A percentile compares a stretch with the other conserved stretches of the same genome.
phyloP scores from a whole-genome alignment of 2,888 invertebrate genomes.

The Leptinotarsa juncta region DNA sequence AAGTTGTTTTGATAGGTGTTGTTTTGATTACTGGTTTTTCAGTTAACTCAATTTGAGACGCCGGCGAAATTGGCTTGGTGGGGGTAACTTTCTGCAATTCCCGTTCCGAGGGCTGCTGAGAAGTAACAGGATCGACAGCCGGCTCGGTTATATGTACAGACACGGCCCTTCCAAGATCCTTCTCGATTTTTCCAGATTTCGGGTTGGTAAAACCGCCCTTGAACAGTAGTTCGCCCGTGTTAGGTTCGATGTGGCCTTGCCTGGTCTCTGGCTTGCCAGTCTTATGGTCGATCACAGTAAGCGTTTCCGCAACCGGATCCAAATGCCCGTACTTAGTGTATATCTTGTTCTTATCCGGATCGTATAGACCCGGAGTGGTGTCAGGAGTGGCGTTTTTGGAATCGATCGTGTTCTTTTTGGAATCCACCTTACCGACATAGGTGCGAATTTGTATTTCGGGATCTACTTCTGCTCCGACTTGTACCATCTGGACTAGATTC shows the following conservation, averaged over 20 bases:
- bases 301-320: constrained; percentile 76
- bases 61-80: constrained; percentile 30
- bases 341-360: constrained; percentile 77
- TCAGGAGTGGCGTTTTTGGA: constrained; percentile 76
- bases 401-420: constrained; percentile 77
- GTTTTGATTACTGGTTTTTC: constrained; percentile 29
- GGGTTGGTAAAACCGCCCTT: constrained; percentile 79
- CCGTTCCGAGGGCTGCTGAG: constrained; percentile 63
- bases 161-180: constrained; percentile 63
- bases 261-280: constrained; percentile 71
- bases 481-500: constrained; percentile 73
- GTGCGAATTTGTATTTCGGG: constrained; percentile 80
- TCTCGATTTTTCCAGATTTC: constrained; percentile 75
- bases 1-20: constrained; percentile 42
- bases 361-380: constrained; percentile 77
- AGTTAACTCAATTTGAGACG: constrained; percentile 37
- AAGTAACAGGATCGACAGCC: constrained; percentile 63
- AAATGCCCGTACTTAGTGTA: constrained; percentile 80
- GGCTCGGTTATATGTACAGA: constrained; percentile 66
- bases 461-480: constrained; percentile 75
- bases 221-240: constrained; percentile 77
- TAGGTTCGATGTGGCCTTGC: constrained; percentile 75
- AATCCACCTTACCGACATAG: constrained; percentile 76
- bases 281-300: constrained; percentile 72
- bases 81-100: constrained; percentile 49